Evolutionary conservation across 2,113 vertebrate genomes (phyloP).

Genomic region (Zapus hudsonius): DNA sequence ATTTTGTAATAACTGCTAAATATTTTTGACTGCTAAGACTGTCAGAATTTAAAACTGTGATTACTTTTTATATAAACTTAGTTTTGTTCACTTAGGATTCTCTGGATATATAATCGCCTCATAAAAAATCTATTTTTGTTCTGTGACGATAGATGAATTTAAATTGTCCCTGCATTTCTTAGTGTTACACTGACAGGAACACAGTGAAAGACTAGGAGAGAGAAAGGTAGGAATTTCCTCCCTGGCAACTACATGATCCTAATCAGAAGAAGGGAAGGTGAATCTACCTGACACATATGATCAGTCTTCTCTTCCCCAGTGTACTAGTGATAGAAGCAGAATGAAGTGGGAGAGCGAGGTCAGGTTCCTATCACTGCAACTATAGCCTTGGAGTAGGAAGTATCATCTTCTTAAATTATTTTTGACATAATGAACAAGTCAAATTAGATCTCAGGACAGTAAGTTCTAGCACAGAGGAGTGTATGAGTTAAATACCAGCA

Average conservation of each 20-base stretch:
- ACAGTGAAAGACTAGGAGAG: neutral
- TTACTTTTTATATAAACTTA: neutral
- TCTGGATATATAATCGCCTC: neutral
- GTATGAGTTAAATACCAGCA: neutral
- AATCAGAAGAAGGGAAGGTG: neutral
- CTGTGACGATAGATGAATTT: neutral
- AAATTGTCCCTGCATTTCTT: neutral
- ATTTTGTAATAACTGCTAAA: slow-evolving; percentile 28
- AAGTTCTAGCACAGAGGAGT: neutral
- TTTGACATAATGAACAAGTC: neutral
- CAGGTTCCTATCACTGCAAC: neutral
- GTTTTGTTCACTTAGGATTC: neutral
- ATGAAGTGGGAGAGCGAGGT: neutral
- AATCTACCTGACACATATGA: neutral
- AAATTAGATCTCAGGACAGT: neutral
- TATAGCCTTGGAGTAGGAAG: neutral
- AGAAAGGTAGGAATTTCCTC: neutral
- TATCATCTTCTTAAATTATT: neutral
- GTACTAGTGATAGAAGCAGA: neutral
- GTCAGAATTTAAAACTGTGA: slow-evolving; percentile 13
- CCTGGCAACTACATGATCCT: neutral
- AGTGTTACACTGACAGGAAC: neutral
- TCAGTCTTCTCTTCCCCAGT: neutral
- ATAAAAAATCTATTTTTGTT: neutral
- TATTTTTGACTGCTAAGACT: neutral